Conservation (phyloP, 2,888 invertebrate genomes). For the Sthenelais limicola region DNA sequence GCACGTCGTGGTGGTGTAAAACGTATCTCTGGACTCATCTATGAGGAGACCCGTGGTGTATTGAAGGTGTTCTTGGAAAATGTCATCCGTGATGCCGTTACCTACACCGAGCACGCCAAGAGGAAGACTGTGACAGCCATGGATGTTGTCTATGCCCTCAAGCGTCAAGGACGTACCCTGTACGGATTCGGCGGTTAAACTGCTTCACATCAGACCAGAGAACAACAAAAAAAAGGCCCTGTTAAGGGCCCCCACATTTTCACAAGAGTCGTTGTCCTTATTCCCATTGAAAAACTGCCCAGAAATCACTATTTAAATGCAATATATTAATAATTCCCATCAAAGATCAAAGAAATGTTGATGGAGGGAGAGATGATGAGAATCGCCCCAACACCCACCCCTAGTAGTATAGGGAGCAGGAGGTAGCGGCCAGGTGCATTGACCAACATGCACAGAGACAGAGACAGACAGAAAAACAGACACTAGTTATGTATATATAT, state of each 20-base stretch:
- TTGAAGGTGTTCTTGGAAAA: constrained; percentile 87
- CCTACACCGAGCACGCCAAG: constrained; percentile 90
- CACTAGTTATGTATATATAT: too few species aligned
- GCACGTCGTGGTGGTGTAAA: constrained; percentile 80
- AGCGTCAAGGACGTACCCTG: constrained; percentile 38
- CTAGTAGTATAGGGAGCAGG: too few species aligned
- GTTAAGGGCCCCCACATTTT: constrained; percentile 25
- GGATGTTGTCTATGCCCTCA: constrained; percentile 36
- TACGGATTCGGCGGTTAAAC: constrained; percentile 38
- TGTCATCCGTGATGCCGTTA: constrained; percentile 88
- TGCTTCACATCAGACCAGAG: neutral
- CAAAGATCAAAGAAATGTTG: too few species aligned
- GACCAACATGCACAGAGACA: too few species aligned
- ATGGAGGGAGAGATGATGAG: too few species aligned
- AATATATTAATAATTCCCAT: too few species aligned
- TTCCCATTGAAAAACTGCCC: too few species aligned
- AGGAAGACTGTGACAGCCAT: constrained; percentile 87
- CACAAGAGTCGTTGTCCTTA: constrained; percentile 3
- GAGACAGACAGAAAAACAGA: too few species aligned
- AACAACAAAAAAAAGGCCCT: constrained; percentile 24
- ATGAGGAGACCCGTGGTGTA: constrained; percentile 85
- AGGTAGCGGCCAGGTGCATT: too few species aligned
- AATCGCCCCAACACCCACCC: too few species aligned
- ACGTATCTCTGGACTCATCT: constrained; percentile 82
- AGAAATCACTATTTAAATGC: too few species aligned